Conservation (phyloP, 2,888 invertebrate genomes). For the Coleophora deauratella region DNA sequence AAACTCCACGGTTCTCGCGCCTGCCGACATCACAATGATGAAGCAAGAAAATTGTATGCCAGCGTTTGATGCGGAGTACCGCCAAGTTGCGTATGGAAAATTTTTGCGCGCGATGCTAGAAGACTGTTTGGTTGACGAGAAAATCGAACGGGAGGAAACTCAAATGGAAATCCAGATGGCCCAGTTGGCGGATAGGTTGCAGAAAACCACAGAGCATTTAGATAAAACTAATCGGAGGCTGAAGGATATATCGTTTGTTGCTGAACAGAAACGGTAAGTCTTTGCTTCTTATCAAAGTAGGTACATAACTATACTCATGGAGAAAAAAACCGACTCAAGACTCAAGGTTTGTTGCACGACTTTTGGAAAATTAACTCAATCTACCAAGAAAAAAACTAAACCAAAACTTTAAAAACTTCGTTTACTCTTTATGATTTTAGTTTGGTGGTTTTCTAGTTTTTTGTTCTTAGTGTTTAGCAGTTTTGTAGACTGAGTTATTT, state of each 20-base stretch:
- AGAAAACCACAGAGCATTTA: constrained; percentile 52
- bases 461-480: too few species aligned
- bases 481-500: too few species aligned
- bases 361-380: too few species aligned
- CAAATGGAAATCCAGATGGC: constrained; percentile 60
- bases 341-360: too few species aligned
- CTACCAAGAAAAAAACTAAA: too few species aligned
- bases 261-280: constrained; percentile 58
- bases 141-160: constrained; percentile 50
- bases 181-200: constrained; percentile 54
- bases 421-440: too few species aligned
- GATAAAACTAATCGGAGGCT: constrained; percentile 58
- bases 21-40: constrained; percentile 32
- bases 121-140: constrained; percentile 54
- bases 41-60: constrained; percentile 31
- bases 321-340: too few species aligned
- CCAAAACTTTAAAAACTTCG: too few species aligned
- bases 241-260: constrained; percentile 60
- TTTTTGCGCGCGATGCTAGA: constrained; percentile 49
- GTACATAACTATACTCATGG: too few species aligned
- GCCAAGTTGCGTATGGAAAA: constrained; percentile 49
- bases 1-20: constrained; percentile 26
- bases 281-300: background rate
- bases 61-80: constrained; percentile 39
- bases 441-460: too few species aligned